Percentiles rank a stretch among this genome's conserved stretches.
Evolutionary conservation across 35 echinoderm and acorn worm species (phyloP).

Genomic region (Heliocidaris tuberculata): DNA sequence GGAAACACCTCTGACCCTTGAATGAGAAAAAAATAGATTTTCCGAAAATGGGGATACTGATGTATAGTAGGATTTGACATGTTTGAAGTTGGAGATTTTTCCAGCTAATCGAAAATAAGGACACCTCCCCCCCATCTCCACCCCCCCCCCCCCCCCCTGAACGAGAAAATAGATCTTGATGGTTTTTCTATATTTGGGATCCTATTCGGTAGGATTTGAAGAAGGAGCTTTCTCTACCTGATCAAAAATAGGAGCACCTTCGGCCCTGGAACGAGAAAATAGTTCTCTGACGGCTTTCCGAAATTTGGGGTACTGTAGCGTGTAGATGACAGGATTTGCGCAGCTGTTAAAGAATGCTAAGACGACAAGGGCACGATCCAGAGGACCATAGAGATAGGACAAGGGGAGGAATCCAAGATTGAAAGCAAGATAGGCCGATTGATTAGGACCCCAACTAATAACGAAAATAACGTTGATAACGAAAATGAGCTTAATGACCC

Average conservation of each 20-base stretch:
- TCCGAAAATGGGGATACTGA: no score
- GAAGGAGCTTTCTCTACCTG: neutral
- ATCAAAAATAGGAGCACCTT: neutral
- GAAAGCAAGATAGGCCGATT: conserved; percentile 35
- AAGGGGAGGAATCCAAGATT: neutral
- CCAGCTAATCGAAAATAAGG: no score
- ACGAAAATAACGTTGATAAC: conserved; percentile 38
- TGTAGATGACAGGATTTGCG: conserved; percentile 51
- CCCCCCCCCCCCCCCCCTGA: no score
- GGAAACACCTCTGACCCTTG: no score
- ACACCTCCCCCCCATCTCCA: no score
- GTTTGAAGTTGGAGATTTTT: no score
- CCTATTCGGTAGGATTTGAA: neutral
- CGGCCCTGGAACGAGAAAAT: neutral
- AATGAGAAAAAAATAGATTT: no score
- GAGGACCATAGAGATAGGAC: conserved; percentile 12
- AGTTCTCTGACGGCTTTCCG: neutral
- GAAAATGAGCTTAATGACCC: conserved; percentile 39
- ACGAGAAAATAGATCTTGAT: no score
- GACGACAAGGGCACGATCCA: neutral
- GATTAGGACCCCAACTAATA: conserved; percentile 47
- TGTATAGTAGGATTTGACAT: no score
- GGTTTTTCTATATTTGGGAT: neutral
- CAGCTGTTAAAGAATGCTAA: conserved; percentile 49
- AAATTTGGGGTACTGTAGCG: conserved; percentile 19